Percentiles rank a stretch among this genome's conserved stretches.
These are phyloP conservation scores for Astyanax mexicanus DNA, from an alignment of 2,797 vertebrate species.

Conservation along the genomic window DNA sequence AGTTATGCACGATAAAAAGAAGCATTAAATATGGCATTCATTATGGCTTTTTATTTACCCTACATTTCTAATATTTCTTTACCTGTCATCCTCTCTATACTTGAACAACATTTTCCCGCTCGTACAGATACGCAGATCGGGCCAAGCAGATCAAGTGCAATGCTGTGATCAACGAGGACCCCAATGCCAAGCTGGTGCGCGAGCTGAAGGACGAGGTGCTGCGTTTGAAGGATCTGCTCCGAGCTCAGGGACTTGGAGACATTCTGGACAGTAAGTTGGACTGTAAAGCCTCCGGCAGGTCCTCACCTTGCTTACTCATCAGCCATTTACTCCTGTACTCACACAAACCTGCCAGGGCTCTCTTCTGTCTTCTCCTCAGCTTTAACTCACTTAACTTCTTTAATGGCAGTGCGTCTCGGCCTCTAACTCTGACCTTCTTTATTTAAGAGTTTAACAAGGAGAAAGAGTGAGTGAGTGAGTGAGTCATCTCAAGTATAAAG, in stretches of 20 bases:
- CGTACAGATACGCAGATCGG: slow-evolving; percentile 91
- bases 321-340: not conserved
- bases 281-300: slow-evolving; percentile 15
- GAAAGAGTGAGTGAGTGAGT: not conserved
- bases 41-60: not conserved
- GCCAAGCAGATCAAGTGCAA: slow-evolving; percentile 99
- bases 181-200: slow-evolving; percentile 95
- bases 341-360: slow-evolving; percentile 21
- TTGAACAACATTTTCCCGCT: not conserved
- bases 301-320: not conserved
- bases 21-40: not conserved
- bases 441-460: not conserved
- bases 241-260: slow-evolving; percentile 95
- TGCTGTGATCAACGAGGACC: slow-evolving; percentile 98
- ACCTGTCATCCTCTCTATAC: not conserved
- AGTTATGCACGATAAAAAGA: not conserved
- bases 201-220: slow-evolving; percentile 97
- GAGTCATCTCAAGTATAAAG: not conserved
- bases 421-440: not conserved
- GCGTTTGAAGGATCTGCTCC: slow-evolving; percentile 93
- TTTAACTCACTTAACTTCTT: slow-evolving; percentile 24
- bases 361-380: slow-evolving; percentile 25
- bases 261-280: slow-evolving; percentile 96
- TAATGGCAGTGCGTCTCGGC: not conserved
- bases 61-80: not conserved